Conservation (phyloP, 2,113 vertebrate species). For the Heterotis niloticus region DNA sequence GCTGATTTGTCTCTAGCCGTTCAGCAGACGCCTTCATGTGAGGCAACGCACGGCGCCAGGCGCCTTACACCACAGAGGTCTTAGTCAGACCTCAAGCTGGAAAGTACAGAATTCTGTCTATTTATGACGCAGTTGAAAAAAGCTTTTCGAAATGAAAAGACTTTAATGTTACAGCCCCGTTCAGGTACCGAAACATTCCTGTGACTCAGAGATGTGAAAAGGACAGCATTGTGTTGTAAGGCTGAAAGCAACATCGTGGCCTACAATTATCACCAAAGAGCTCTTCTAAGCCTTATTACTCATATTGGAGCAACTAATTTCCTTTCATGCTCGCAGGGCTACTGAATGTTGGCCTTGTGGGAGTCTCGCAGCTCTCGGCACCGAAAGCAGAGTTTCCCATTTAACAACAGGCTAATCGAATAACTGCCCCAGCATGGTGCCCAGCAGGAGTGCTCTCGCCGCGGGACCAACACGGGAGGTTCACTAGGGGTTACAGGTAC, state of each 20-base stretch:
- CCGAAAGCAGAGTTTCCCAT: constrained; percentile 62
- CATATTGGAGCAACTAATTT: constrained; percentile 38
- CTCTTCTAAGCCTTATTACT: constrained; percentile 35
- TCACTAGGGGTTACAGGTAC: constrained; percentile 75
- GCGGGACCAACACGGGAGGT: constrained; percentile 62
- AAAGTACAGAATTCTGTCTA: too few species aligned
- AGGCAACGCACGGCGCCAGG: too few species aligned
- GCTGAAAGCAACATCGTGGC: constrained; percentile 25
- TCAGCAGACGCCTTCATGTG: too few species aligned
- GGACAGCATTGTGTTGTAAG: too few species aligned
- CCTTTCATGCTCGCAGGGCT: constrained; percentile 47
- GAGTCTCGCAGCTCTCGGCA: constrained; percentile 48
- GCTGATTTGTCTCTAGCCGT: too few species aligned
- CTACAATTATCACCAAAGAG: constrained; percentile 27
- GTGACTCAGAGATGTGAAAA: too few species aligned
- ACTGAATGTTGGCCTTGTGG: constrained; percentile 57
- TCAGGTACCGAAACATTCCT: too few species aligned
- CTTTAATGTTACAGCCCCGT: too few species aligned
- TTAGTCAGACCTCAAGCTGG: too few species aligned
- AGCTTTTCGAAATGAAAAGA: too few species aligned
- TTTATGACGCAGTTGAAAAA: too few species aligned
- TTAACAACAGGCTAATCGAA: constrained; percentile 77
- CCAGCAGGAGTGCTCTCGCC: constrained; percentile 68
- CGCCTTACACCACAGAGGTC: too few species aligned
- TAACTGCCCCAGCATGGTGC: constrained; percentile 78